Base-by-base conservation (phyloP, 2,797 vertebrate species). In the Rousettus madagascariensis region DNA sequence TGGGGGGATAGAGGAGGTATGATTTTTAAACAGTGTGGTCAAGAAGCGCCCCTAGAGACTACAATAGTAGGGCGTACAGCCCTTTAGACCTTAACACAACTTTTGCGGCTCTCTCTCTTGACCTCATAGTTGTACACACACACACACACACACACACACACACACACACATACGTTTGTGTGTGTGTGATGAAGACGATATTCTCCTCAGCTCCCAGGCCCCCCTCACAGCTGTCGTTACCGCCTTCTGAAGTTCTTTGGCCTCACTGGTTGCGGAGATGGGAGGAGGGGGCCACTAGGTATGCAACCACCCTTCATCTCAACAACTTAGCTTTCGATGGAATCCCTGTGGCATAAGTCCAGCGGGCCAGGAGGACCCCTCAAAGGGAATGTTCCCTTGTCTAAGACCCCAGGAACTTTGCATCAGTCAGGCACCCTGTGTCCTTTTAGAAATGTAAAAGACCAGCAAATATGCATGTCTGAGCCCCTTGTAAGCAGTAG, bases 391-490 rank as follows among this genome's bases (percentile, higher is more conserved):
- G 41, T 28, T 20, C 53, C 59, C 63, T 89, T 55, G n/a, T 66
- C 11, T 55, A 28, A 69, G 46, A 15, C 28, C 22, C 49, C 1
- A 3, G 38, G 49, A 85, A 38, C 20, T 63, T 9, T 92, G 71
- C 12, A 71, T 38, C 46, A 71, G 53, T n/a, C 94, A 95, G 96
- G 93, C 26, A 94, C 95, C 71, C 0, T 0, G 0, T 24, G 5
- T 65, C 94, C 38, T 97, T 89, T 91, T 93, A 91, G 83, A 96
- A 97, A 95, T 2, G 28, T 68, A 75, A 92, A 53, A 71, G 49
- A 83, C 55, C 1, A 51, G 94, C 69, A 97, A 97, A 97, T 10
- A 91, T 89, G 95, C 95, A 66, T 79, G 68, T 11, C 95, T 97
- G 95, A 96, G 20, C 53, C 86, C 65, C 95, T 63, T 96, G 95